Conservation (phyloP, 2,113 vertebrate genomes). For the Dicaeum eximium region DNA sequence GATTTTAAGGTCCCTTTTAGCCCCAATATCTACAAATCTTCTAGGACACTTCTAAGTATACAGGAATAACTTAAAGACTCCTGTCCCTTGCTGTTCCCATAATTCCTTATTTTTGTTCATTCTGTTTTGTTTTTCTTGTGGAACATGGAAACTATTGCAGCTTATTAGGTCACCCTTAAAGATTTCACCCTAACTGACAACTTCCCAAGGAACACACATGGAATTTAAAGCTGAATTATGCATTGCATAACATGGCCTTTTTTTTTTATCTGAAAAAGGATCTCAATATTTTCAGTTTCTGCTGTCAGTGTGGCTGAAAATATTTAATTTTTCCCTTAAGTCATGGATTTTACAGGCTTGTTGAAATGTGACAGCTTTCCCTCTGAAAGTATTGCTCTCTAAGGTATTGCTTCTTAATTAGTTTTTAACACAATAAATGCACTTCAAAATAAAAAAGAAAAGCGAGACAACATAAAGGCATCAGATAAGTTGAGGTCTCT, state of each 20-base stretch:
- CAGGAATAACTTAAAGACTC: background rate
- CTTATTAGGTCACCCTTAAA: background rate
- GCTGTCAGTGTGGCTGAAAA: background rate
- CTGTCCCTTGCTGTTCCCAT: background rate
- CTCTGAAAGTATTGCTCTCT: background rate
- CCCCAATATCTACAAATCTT: background rate
- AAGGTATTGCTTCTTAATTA: background rate
- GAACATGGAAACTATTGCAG: background rate
- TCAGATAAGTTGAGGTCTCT: background rate
- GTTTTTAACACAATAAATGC: background rate
- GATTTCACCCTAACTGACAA: background rate
- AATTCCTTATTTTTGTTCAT: background rate
- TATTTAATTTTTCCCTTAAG: background rate
- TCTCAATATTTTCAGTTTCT: background rate
- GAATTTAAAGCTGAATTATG: background rate
- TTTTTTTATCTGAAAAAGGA: background rate
- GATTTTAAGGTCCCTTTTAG: background rate
- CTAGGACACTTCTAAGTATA: background rate
- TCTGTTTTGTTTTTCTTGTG: background rate
- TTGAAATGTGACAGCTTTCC: background rate
- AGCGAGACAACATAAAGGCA: background rate
- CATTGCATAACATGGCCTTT: background rate
- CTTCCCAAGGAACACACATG: background rate
- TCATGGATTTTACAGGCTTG: background rate
- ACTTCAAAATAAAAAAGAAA: constrained; percentile 3